A percentile compares a stretch with the other conserved stretches of the same genome.
These are phyloP conservation scores for Sebastes trivittatus DNA, from an alignment of 2,797 vertebrate species.

Conservation along the genomic window DNA sequence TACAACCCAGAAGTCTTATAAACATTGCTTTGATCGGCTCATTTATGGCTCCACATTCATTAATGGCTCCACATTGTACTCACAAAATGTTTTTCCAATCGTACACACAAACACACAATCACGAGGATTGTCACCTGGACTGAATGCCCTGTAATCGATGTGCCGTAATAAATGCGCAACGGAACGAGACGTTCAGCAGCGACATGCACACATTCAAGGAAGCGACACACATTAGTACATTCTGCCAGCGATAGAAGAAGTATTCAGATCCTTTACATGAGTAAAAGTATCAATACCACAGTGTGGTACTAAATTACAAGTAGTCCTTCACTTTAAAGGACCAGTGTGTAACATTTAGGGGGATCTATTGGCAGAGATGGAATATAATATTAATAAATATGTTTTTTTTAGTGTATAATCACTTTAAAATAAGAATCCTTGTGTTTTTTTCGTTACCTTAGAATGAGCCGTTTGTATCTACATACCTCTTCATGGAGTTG, in stretches of 20 bases:
- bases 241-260: background rate
- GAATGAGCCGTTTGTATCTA: too few relatives aligned
- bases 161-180: background rate
- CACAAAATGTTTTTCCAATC: background rate
- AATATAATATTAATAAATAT: too few relatives aligned
- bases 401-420: too few relatives aligned
- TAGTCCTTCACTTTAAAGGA: background rate
- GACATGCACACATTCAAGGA: background rate
- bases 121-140: conserved; percentile 20
- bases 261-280: background rate
- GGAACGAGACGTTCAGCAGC: background rate
- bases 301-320: background rate
- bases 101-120: background rate
- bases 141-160: conserved; percentile 8
- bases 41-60: background rate
- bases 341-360: too few relatives aligned
- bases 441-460: too few relatives aligned
- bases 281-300: background rate
- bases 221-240: background rate
- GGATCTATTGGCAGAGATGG: too few relatives aligned
- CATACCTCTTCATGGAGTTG: too few relatives aligned
- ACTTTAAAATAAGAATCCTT: too few relatives aligned
- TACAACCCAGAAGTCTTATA: background rate
- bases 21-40: background rate
- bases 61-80: background rate